phyloP scores from a whole-genome alignment of 2,113 vertebrate species.

The Ginglymostoma cirratum region DNA sequence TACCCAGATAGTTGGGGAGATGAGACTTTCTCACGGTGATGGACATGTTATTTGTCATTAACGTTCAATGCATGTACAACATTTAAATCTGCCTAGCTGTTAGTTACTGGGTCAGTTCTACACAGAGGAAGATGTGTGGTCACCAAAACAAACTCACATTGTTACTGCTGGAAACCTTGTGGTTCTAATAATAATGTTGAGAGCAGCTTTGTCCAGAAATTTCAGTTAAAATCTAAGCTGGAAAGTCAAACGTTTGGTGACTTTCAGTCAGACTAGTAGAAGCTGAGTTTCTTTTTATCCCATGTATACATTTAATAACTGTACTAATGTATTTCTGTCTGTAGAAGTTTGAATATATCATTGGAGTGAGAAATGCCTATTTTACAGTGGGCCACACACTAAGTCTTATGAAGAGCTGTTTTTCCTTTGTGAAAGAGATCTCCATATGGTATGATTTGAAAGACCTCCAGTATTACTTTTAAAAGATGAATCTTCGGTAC shows the following conservation, averaged over 20 bases:
- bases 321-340: neutral
- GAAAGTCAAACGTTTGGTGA: neutral
- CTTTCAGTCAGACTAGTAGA: too few relatives aligned
- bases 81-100: neutral
- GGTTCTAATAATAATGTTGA: neutral
- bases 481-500: neutral
- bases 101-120: neutral
- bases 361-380: neutral
- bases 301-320: neutral
- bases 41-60: neutral
- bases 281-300: neutral
- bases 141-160: neutral
- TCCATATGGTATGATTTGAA: conserved; percentile 8
- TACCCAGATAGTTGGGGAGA: neutral
- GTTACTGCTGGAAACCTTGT: neutral
- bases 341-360: neutral
- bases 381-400: neutral
- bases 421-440: neutral
- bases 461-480: neutral
- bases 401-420: neutral
- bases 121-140: neutral
- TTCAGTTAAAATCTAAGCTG: neutral
- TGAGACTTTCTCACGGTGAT: neutral
- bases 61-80: neutral
- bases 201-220: neutral